Percentiles rank a stretch among this genome's conserved stretches.
phyloP scores from a whole-genome alignment of 1,140 invertebrate species.

The Triops cancriformis region DNA sequence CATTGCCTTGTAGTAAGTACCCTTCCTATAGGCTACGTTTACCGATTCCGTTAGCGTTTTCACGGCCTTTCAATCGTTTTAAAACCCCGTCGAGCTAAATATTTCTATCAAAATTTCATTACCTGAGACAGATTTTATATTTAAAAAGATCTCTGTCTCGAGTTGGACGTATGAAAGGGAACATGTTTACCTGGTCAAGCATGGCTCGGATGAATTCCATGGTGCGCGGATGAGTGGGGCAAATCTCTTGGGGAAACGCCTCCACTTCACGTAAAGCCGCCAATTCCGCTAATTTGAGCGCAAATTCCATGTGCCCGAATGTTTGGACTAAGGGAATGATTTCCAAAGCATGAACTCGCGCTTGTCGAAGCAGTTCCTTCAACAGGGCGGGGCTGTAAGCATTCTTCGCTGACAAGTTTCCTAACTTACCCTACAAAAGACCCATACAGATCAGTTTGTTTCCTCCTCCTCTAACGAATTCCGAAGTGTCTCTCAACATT shows the following conservation, averaged over 20 bases:
- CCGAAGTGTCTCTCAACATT: no score
- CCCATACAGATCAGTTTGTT: not conserved
- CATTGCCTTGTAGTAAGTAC: no score
- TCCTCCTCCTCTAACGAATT: not conserved
- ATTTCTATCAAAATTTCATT: no score
- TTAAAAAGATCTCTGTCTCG: no score
- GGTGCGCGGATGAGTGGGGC: conserved; percentile 64
- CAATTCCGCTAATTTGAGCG: conserved; percentile 46
- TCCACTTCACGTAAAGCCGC: conserved; percentile 46
- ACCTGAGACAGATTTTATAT: no score
- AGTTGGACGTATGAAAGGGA: no score
- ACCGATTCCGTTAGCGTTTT: no score
- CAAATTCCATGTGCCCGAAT: conserved; percentile 51
- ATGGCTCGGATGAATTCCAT: conserved; percentile 35
- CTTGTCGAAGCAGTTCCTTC: conserved; percentile 35
- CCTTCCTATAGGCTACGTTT: no score
- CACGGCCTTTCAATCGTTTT: no score
- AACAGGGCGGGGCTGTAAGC: not conserved
- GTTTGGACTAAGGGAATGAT: conserved; percentile 51
- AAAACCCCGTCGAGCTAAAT: no score
- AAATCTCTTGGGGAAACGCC: conserved; percentile 47
- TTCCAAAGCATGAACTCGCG: conserved; percentile 39
- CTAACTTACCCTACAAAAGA: not conserved
- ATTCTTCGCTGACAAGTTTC: not conserved
- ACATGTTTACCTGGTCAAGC: conserved; percentile 44